phyloP scores from a whole-genome alignment of 2,113 vertebrate species.

The Aspidoscelis tigris region DNA sequence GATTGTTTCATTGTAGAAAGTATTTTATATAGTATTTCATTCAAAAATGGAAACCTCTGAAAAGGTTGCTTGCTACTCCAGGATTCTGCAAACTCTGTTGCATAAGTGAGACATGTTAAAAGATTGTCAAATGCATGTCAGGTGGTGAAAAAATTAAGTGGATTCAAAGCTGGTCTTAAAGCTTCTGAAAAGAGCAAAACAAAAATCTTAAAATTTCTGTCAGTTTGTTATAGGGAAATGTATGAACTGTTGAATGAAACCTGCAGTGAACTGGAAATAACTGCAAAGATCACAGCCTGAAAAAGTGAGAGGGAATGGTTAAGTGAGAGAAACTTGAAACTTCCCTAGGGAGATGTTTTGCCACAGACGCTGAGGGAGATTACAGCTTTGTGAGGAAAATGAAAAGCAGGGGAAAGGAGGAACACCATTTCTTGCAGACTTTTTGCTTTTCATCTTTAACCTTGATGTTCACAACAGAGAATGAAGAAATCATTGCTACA shows the following conservation, averaged over 20 bases:
- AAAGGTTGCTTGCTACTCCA: neutral
- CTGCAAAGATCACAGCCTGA: conserved; percentile 5
- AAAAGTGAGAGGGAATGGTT: conserved; percentile 8
- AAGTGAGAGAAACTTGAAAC: neutral
- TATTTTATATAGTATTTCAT: neutral
- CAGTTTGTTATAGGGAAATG: conserved; percentile 9
- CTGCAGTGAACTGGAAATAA: neutral
- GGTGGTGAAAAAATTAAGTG: neutral
- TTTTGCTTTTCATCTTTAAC: conserved; percentile 24
- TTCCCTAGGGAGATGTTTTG: neutral
- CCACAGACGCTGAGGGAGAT: conserved; percentile 7
- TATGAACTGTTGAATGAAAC: neutral
- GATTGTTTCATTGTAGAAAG: neutral
- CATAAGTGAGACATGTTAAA: neutral
- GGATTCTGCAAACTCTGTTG: neutral
- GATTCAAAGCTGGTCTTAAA: conserved; percentile 19
- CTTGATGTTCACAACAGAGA: conserved; percentile 22
- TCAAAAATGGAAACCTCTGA: neutral
- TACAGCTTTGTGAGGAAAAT: neutral
- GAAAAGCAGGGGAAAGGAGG: neutral
- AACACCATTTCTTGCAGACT: conserved; percentile 23
- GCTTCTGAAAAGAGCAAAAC: neutral
- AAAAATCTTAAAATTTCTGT: neutral
- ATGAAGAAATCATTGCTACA: conserved; percentile 3
- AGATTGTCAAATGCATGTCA: neutral